Conservation (phyloP, 1,140 invertebrate genomes). For the Anastatus disparis region DNA sequence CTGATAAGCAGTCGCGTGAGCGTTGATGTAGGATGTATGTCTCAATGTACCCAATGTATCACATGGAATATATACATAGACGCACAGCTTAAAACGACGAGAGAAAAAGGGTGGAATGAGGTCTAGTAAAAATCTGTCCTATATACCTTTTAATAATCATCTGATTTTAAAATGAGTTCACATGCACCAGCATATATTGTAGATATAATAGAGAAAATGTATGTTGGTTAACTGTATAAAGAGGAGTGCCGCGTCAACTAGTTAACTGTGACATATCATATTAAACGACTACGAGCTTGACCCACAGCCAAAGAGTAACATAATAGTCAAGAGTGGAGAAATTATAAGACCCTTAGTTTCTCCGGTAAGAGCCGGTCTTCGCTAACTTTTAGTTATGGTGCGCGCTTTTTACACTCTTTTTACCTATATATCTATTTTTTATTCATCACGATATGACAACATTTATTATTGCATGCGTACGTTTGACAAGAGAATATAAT, state of each 20-base stretch:
- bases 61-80: background rate
- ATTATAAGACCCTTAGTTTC: background rate
- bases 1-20: background rate
- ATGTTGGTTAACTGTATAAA: too few relatives aligned
- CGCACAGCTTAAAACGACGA: too few relatives aligned
- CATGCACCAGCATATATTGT: too few relatives aligned
- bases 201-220: too few relatives aligned
- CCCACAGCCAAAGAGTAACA: background rate
- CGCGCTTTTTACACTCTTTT: too few relatives aligned
- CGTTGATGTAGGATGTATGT: background rate
- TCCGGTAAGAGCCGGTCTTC: conserved; percentile 17
- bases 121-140: too few relatives aligned
- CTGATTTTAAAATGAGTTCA: too few relatives aligned
- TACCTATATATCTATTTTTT: too few relatives aligned
- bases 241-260: background rate
- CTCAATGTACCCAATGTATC: background rate
- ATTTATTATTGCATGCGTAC: too few relatives aligned
- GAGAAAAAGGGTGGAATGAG: too few relatives aligned
- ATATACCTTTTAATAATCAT: background rate
- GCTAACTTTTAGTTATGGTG: background rate
- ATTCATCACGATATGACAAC: too few relatives aligned
- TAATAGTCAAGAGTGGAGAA: background rate
- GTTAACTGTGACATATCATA: background rate
- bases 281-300: background rate
- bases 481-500: too few relatives aligned